These are phyloP conservation scores for Druon quercuslanigerum DNA, from an alignment of 1,140 invertebrate species.

Conservation along the genomic window DNA sequence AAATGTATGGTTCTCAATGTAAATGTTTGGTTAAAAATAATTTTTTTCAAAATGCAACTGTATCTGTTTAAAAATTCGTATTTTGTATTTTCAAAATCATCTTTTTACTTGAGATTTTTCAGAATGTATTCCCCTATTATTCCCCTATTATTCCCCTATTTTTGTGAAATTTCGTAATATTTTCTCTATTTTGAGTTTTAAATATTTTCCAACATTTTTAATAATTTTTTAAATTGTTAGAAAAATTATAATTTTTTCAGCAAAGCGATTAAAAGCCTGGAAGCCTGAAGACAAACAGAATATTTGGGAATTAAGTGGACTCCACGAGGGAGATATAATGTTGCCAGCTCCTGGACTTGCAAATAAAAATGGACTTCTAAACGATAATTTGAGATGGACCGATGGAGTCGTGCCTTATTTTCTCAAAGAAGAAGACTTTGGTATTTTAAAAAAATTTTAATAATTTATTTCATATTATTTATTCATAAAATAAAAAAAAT, in stretches of 20 bases:
- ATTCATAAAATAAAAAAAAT: not conserved
- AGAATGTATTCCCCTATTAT: no score
- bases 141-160: no score
- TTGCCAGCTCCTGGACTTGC: slow-evolving; percentile 61
- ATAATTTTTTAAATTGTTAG: no score
- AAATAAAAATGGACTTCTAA: slow-evolving; percentile 78
- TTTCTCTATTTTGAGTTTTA: no score
- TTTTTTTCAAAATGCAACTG: no score
- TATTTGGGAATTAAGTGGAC: slow-evolving; percentile 78
- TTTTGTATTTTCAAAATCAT: no score
- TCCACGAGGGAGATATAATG: slow-evolving; percentile 79
- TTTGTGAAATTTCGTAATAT: not conserved
- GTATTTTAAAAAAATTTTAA: slow-evolving; percentile 68
- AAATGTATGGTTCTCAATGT: no score
- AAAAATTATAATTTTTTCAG: slow-evolving; percentile 42
- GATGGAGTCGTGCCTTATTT: slow-evolving; percentile 80
- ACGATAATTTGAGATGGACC: slow-evolving; percentile 79
- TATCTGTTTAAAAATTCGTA: no score
- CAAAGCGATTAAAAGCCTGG: slow-evolving; percentile 59
- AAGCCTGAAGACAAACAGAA: slow-evolving; percentile 60
- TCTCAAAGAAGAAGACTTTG: slow-evolving; percentile 80
- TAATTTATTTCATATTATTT: no score
- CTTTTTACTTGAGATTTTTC: no score
- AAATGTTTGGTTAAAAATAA: no score
- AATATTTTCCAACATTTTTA: no score